phyloP scores from a whole-genome alignment of 2,113 vertebrate genomes.

The Podocnemis expansa region DNA sequence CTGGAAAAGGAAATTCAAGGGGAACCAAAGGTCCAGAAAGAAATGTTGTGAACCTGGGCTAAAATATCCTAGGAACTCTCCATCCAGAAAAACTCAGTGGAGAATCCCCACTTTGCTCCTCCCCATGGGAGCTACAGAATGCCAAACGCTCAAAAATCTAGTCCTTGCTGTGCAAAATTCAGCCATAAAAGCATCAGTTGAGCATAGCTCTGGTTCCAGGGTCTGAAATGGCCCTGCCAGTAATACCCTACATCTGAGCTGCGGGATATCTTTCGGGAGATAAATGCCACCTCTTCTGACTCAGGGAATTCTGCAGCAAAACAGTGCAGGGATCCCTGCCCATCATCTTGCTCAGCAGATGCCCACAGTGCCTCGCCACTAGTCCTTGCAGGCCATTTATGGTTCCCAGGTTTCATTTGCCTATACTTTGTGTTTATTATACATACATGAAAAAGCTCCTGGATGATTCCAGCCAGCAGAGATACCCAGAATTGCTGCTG shows the following conservation, averaged over 20 bases:
- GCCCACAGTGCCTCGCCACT: background rate
- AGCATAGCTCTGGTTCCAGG: background rate
- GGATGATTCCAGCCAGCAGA: constrained; percentile 30
- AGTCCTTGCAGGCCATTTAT: constrained; percentile 3
- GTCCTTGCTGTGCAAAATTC: background rate
- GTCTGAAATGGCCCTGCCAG: background rate
- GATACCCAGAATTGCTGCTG: constrained; percentile 4
- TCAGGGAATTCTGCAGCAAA: background rate
- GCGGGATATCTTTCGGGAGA: background rate
- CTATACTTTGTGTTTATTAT: background rate
- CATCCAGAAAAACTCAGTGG: background rate
- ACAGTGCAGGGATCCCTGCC: background rate
- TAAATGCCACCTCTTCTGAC: background rate
- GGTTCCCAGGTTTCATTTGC: constrained; percentile 4
- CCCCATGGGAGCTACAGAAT: background rate
- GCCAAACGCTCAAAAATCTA: background rate
- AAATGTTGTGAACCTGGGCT: background rate
- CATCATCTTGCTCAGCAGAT: background rate
- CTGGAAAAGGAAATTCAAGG: background rate
- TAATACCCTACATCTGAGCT: background rate
- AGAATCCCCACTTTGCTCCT: background rate
- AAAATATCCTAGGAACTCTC: background rate
- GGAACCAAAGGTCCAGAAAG: background rate
- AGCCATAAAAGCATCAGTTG: background rate
- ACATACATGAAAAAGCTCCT: background rate